phyloP scores from a whole-genome alignment of 2,113 vertebrate genomes.

The Cyprichromis sp. region DNA sequence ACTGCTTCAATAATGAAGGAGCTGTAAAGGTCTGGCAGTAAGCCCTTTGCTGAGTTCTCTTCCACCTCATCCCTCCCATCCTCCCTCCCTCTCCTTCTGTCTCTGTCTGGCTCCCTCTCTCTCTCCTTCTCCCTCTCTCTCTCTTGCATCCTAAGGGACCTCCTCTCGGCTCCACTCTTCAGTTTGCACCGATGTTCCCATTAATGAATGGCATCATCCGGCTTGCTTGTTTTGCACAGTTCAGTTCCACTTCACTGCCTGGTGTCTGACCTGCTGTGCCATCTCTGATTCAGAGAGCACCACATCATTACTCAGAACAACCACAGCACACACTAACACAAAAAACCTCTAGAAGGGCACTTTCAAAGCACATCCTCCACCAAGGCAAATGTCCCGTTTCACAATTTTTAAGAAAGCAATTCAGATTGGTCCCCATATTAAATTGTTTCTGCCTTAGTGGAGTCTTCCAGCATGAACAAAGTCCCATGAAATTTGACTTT shows the following conservation, averaged over 20 bases:
- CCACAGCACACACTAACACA: background rate
- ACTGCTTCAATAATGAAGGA: conserved; percentile 57
- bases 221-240: conserved; percentile 37
- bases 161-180: conserved; percentile 25
- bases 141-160: conserved; percentile 24
- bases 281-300: conserved; percentile 23
- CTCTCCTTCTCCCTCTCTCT: background rate
- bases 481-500: background rate
- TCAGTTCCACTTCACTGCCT: conserved; percentile 25
- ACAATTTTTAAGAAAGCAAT: background rate
- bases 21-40: conserved; percentile 55
- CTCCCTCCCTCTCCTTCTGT: background rate
- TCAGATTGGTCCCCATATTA: background rate
- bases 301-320: conserved; percentile 3
- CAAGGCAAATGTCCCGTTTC: background rate
- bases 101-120: background rate
- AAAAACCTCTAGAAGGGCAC: background rate
- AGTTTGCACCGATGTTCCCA: conserved; percentile 26
- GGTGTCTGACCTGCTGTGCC: conserved; percentile 34
- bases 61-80: background rate
- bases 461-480: background rate
- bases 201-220: conserved; percentile 47
- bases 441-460: background rate
- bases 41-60: conserved; percentile 29
- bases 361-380: background rate